These are phyloP conservation scores for Melanotus villosus DNA, from an alignment of 2,888 invertebrate species.

Conservation along the genomic window DNA sequence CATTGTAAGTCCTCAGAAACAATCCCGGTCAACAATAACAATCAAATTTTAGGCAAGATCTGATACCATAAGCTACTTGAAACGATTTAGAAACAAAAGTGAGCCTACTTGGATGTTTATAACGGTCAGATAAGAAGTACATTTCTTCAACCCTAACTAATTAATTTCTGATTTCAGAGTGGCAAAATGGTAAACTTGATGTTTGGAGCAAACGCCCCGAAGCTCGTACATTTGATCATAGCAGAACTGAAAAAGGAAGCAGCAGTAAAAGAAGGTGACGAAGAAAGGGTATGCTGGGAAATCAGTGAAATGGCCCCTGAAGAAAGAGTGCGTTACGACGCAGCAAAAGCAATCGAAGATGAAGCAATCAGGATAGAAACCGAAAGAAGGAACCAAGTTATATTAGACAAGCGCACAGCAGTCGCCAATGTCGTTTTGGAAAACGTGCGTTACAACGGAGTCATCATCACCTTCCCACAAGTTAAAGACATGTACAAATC, in stretches of 20 bases:
- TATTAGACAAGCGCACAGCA: conserved; percentile 69
- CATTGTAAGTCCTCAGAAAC: conserved; percentile 71
- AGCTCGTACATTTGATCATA: conserved; percentile 77
- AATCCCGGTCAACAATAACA: not conserved
- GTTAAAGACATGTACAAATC: conserved; percentile 55
- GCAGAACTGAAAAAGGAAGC: conserved; percentile 81
- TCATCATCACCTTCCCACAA: conserved; percentile 71
- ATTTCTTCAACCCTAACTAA: no score
- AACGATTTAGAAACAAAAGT: conserved; percentile 85
- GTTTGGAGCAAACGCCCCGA: conserved; percentile 88
- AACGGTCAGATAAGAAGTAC: conserved; percentile 79
- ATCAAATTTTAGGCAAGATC: conserved; percentile 76
- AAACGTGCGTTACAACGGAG: conserved; percentile 70
- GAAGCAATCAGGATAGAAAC: conserved; percentile 29
- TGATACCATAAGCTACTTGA: conserved; percentile 81
- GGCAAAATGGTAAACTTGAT: conserved; percentile 84
- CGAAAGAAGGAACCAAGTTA: conserved; percentile 68
- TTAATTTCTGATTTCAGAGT: no score
- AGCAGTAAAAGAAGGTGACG: conserved; percentile 72
- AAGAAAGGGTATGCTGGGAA: conserved; percentile 47
- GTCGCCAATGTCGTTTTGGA: conserved; percentile 71
- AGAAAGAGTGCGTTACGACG: conserved; percentile 67
- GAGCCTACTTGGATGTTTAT: conserved; percentile 94
- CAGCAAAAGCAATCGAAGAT: conserved; percentile 65
- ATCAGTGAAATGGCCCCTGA: conserved; percentile 59